Percentiles rank a stretch among this genome's conserved stretches.
Conservation (phyloP, 1,140 invertebrate genomes). For the Bombyx mandarina region DNA sequence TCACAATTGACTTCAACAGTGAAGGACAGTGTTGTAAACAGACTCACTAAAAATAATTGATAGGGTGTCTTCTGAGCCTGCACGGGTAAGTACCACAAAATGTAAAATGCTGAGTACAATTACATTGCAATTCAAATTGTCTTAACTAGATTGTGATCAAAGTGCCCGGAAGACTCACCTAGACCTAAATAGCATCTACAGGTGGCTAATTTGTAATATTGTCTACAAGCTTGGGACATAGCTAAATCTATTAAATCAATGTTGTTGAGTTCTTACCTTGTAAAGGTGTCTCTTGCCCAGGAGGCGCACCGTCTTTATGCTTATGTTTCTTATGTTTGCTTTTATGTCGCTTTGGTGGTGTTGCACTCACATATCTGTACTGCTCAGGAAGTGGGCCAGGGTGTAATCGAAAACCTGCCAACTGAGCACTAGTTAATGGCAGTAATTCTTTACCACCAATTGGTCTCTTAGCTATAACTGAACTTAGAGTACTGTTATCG, state of each 20-base stretch:
- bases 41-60: too few species aligned
- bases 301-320: slow-evolving; percentile 85
- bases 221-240: not conserved
- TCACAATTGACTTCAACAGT: too few species aligned
- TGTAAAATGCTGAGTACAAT: too few species aligned
- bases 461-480: slow-evolving; percentile 97
- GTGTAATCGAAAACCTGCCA: slow-evolving; percentile 95
- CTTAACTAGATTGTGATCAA: too few species aligned
- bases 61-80: too few species aligned
- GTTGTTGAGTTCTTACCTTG: slow-evolving; percentile 35
- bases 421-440: slow-evolving; percentile 87
- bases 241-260: not conserved
- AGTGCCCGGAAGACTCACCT: too few species aligned
- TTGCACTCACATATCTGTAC: slow-evolving; percentile 93
- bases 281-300: slow-evolving; percentile 77
- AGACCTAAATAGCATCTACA: too few species aligned
- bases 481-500: slow-evolving; percentile 89
- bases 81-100: too few species aligned
- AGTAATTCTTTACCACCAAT: slow-evolving; percentile 95
- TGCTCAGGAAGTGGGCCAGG: slow-evolving; percentile 96
- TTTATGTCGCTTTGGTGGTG: slow-evolving; percentile 91
- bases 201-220: too few species aligned
- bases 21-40: too few species aligned
- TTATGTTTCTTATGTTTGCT: slow-evolving; percentile 97
- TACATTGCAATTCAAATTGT: too few species aligned